These are phyloP conservation scores for Scatophagus argus DNA, from an alignment of 2,113 vertebrate genomes.

Conservation along the genomic window DNA sequence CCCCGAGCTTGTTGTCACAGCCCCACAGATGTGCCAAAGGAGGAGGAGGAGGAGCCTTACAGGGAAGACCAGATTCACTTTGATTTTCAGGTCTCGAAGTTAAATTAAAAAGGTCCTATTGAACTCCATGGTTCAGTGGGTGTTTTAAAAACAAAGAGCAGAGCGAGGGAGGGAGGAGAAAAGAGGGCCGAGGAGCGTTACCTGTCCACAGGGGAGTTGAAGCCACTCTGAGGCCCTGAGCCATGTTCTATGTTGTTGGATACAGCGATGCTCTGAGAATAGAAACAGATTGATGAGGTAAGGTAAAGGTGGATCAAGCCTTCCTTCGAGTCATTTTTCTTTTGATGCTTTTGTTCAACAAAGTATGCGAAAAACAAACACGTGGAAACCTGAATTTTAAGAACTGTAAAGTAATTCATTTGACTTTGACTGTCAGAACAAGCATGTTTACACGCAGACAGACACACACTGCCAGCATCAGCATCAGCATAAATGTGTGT, in stretches of 20 bases:
- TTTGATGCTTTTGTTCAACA: not conserved
- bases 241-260: constrained; percentile 78
- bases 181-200: constrained; percentile 61
- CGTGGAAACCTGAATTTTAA: not conserved
- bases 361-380: too few relatives aligned
- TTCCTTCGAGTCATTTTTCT: not conserved
- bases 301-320: constrained; percentile 1
- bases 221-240: constrained; percentile 83
- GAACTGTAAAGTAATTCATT: too few relatives aligned
- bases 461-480: too few relatives aligned
- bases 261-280: constrained; percentile 87
- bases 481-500: too few relatives aligned
- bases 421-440: too few relatives aligned
- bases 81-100: constrained; percentile 8
- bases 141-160: not conserved
- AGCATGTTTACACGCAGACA: too few relatives aligned
- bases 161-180: not conserved
- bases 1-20: constrained; percentile 52
- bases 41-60: constrained; percentile 16
- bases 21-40: constrained; percentile 56
- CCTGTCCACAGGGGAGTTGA: constrained; percentile 92
- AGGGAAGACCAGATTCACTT: constrained; percentile 4
- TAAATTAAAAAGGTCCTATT: not conserved
- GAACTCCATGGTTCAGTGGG: not conserved
- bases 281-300: constrained; percentile 19